Conservation (phyloP, 2,888 invertebrate species). For the Philonicus albiceps region DNA sequence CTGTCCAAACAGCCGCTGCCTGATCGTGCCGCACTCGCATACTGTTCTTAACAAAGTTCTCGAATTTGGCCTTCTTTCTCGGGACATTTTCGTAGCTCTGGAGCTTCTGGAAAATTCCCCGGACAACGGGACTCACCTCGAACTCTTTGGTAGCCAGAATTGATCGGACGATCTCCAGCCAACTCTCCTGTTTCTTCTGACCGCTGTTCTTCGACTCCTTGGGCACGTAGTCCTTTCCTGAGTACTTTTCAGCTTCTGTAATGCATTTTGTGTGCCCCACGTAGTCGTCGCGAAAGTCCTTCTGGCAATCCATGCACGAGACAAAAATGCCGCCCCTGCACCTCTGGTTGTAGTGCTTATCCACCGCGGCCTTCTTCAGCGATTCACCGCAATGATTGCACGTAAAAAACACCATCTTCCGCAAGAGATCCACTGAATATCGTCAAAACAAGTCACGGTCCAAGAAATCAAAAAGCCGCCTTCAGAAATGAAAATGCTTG, state of each 20-base stretch:
- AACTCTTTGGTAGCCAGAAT: constrained; percentile 57
- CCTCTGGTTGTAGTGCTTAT: constrained; percentile 81
- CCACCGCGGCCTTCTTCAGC: constrained; percentile 89
- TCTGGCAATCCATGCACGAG: constrained; percentile 93
- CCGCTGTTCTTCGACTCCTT: constrained; percentile 80
- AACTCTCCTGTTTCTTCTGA: constrained; percentile 84
- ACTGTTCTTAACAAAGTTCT: constrained; percentile 77
- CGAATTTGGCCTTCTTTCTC: constrained; percentile 83
- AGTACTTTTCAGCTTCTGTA: constrained; percentile 86
- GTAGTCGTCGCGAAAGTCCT: constrained; percentile 85
- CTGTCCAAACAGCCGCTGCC: constrained; percentile 73
- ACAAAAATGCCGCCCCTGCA: constrained; percentile 76
- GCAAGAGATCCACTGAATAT: neutral
- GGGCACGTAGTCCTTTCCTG: constrained; percentile 79
- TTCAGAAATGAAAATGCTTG: neutral
- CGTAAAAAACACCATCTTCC: constrained; percentile 89
- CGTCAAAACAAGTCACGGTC: neutral
- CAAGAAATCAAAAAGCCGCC: neutral
- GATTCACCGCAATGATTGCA: constrained; percentile 92
- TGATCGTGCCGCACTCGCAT: constrained; percentile 68
- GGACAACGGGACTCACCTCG: constrained; percentile 64
- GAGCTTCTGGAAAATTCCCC: constrained; percentile 72
- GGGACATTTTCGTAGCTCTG: constrained; percentile 83
- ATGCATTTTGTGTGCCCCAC: constrained; percentile 84
- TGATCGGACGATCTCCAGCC: constrained; percentile 66